phyloP scores from a whole-genome alignment of 2,888 invertebrate genomes.

The Ceratothoa steindachneri region DNA sequence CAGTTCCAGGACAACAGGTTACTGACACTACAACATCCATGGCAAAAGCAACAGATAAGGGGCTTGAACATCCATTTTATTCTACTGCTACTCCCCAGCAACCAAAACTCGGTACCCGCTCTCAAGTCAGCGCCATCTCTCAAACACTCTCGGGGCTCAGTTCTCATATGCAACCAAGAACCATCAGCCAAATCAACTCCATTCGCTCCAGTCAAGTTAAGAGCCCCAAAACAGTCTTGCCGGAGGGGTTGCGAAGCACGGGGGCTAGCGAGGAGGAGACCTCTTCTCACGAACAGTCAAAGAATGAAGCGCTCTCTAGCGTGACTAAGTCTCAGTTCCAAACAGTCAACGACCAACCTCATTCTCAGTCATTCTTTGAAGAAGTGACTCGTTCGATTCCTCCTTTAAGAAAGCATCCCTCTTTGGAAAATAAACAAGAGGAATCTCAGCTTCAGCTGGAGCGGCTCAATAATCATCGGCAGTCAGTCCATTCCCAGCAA shows the following conservation, averaged over 20 bases:
- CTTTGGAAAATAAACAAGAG: not conserved
- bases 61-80: not conserved
- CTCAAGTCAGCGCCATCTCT: not conserved
- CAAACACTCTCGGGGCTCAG: not conserved
- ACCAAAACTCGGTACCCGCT: not conserved
- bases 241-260: not conserved
- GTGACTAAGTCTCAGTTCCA: not conserved
- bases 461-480: not conserved
- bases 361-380: not conserved
- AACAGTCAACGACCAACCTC: not conserved
- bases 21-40: not conserved
- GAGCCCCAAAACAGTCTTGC: not conserved
- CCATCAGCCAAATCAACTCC: constrained; percentile 4
- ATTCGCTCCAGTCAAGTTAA: not conserved
- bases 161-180: constrained; percentile 4
- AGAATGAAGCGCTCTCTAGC: not conserved
- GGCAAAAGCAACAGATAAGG: not conserved
- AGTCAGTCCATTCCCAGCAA: too few relatives aligned
- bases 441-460: not conserved
- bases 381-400: not conserved
- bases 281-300: not conserved
- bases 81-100: constrained; percentile 5
- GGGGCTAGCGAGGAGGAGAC: not conserved
- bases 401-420: not conserved
- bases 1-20: constrained; percentile 19